Conservation (phyloP, 2,113 vertebrate genomes). For the Cervus canadensis region DNA sequence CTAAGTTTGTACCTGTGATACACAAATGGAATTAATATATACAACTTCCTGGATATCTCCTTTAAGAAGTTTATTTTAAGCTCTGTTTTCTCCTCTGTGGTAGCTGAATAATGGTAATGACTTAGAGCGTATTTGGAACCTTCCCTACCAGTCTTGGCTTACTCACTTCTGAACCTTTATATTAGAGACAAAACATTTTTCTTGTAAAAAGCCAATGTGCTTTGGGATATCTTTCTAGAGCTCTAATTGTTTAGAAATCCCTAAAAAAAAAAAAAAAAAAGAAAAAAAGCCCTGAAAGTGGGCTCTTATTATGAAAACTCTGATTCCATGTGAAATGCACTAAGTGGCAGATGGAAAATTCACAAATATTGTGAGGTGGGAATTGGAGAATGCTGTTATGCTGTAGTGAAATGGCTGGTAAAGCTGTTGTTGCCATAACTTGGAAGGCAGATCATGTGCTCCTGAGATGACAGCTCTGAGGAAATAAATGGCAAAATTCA, state of each 20-base stretch:
- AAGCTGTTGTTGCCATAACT: neutral
- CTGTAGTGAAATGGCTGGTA: neutral
- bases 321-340: neutral
- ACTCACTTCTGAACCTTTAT: neutral
- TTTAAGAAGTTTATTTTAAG: neutral
- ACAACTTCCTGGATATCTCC: neutral
- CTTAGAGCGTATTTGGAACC: neutral
- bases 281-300: neutral
- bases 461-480: neutral
- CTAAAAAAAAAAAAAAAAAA: neutral
- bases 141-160: neutral
- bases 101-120: neutral
- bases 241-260: neutral
- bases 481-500: neutral
- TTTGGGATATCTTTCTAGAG: neutral
- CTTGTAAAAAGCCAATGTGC: neutral
- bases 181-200: neutral
- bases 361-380: neutral
- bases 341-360: neutral
- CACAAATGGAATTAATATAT: neutral
- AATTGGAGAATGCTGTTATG: neutral
- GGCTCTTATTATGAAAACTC: neutral
- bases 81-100: neutral
- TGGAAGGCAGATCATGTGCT: neutral
- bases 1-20: neutral